Percentiles rank a stretch among this genome's conserved stretches.
Evolutionary conservation across 2,797 vertebrate genomes (phyloP).

Genomic region (Coccyzus lansbergi): DNA sequence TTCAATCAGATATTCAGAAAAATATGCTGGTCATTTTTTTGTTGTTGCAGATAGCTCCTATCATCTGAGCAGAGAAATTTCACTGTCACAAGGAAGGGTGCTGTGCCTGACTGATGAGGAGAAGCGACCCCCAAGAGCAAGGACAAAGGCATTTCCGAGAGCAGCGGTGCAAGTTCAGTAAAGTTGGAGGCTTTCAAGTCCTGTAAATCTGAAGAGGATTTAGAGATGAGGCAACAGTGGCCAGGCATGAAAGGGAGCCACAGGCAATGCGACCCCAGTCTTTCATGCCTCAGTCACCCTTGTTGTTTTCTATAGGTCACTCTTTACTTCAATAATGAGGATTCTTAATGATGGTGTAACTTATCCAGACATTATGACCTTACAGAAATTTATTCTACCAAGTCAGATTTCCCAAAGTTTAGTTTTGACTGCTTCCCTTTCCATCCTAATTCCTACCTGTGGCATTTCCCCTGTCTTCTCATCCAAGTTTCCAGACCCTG

Average conservation of each 20-base stretch:
- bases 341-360: neutral
- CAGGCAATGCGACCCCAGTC: neutral
- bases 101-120: fast-evolving
- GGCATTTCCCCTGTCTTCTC: neutral
- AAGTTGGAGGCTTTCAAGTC: neutral
- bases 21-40: neutral
- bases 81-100: neutral
- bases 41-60: neutral
- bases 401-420: neutral
- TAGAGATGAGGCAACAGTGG: neutral
- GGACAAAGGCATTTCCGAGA: neutral
- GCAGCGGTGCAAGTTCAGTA: neutral
- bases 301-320: neutral
- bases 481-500: neutral
- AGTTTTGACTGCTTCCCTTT: neutral
- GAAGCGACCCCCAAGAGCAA: neutral
- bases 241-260: neutral
- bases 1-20: neutral
- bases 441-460: neutral
- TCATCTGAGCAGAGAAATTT: neutral
- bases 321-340: neutral
- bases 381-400: neutral
- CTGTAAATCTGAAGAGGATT: neutral
- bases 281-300: fast-evolving
- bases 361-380: neutral